Evolutionary conservation across 2,888 invertebrate genomes (phyloP).

Genomic region (Prosopocoilus inquinatus): DNA sequence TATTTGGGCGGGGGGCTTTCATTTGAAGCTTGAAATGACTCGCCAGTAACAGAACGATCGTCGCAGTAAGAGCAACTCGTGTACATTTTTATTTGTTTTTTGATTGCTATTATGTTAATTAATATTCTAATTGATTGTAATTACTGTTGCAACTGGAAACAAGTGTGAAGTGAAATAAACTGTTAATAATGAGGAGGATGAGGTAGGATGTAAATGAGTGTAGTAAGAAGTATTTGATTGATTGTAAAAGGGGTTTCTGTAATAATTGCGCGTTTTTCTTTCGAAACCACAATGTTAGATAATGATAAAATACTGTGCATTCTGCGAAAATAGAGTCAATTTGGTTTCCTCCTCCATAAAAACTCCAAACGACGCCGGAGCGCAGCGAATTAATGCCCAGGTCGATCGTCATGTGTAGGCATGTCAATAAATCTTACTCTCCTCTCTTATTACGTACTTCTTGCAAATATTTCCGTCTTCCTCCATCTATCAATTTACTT

Average conservation of each 20-base stretch:
- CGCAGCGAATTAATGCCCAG: constrained; percentile 34
- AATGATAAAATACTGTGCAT: constrained; percentile 5
- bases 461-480: constrained; percentile 31
- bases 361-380: constrained; percentile 15
- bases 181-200: too few relatives aligned
- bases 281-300: constrained; percentile 10
- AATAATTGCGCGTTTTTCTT: background rate
- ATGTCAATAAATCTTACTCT: constrained; percentile 37
- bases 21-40: too few relatives aligned
- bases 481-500: constrained; percentile 38
- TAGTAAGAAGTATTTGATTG: too few relatives aligned
- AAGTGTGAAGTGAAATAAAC: too few relatives aligned
- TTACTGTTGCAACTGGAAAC: too few relatives aligned
- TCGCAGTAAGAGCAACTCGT: too few relatives aligned
- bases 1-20: too few relatives aligned
- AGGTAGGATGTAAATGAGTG: too few relatives aligned
- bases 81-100: too few relatives aligned
- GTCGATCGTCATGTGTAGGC: constrained; percentile 40
- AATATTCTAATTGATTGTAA: too few relatives aligned
- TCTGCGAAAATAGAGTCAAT: constrained; percentile 18
- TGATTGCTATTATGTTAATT: too few relatives aligned
- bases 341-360: constrained; percentile 17
- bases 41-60: too few relatives aligned
- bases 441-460: constrained; percentile 33
- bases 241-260: background rate